Conservation (phyloP, 2,113 vertebrate species). For the Mustelus asterias region DNA sequence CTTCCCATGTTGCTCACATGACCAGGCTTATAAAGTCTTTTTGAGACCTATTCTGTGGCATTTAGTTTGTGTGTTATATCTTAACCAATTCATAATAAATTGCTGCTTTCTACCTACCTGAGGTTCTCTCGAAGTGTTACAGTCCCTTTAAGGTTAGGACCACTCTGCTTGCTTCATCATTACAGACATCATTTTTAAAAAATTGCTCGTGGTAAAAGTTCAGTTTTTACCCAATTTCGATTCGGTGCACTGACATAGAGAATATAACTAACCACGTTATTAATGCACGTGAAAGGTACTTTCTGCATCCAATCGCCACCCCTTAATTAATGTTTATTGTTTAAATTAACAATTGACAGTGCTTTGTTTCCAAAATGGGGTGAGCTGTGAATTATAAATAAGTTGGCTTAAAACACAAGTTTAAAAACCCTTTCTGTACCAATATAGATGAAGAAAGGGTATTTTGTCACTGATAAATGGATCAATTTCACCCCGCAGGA, state of each 20-base stretch:
- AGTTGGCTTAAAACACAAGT: not conserved
- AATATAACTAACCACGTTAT: not conserved
- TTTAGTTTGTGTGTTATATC: conserved; percentile 34
- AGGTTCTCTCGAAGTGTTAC: not conserved
- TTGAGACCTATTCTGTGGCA: conserved; percentile 34
- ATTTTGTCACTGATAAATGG: not conserved
- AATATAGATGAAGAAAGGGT: not conserved
- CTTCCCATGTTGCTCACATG: conserved; percentile 32
- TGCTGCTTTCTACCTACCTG: not conserved
- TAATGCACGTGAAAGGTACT: not conserved
- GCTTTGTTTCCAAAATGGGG: not conserved
- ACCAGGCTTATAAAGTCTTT: conserved; percentile 33
- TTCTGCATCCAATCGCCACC: not conserved
- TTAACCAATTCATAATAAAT: conserved; percentile 22
- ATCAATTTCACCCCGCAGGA: not conserved
- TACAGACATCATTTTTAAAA: not conserved
- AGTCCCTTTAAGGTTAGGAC: not conserved
- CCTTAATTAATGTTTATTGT: not conserved
- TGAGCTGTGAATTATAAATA: not conserved
- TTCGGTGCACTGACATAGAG: not conserved
- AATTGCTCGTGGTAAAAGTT: not conserved
- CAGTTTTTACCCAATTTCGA: not conserved
- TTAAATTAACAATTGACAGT: not conserved
- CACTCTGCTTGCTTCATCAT: not conserved
- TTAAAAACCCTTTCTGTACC: not conserved